Conservation (phyloP, 2,888 invertebrate species). For the Torymus auratus region DNA sequence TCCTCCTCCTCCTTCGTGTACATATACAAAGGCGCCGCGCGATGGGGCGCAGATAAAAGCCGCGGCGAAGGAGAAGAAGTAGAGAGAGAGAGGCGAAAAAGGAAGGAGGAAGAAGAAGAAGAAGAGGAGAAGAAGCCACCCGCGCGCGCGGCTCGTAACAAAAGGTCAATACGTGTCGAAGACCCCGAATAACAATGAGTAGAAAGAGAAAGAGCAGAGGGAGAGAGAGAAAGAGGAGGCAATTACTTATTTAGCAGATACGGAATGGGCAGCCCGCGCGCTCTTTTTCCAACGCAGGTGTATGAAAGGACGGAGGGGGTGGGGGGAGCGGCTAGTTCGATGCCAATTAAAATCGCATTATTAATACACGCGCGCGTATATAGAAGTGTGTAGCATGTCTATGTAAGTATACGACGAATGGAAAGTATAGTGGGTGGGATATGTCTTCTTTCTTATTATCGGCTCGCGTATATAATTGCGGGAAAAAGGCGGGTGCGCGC, state of each 20-base stretch:
- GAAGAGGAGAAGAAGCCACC: slow-evolving; percentile 30
- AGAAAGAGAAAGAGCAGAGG: not conserved
- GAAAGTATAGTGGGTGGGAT: too few relatives aligned
- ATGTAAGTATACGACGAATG: too few relatives aligned
- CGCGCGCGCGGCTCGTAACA: slow-evolving; percentile 28
- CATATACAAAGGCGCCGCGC: slow-evolving; percentile 31
- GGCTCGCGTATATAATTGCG: too few relatives aligned
- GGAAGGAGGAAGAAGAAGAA: not conserved
- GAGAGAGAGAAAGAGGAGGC: slow-evolving; percentile 16
- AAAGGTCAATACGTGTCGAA: slow-evolving; percentile 60
- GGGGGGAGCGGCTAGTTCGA: not conserved
- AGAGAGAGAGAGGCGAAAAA: slow-evolving; percentile 3
- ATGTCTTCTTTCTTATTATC: too few relatives aligned
- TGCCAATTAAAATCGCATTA: slow-evolving; percentile 57
- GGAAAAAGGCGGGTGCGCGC: too few relatives aligned
- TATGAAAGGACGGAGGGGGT: not conserved
- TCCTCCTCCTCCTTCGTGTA: not conserved
- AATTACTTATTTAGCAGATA: slow-evolving; percentile 57
- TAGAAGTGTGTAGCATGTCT: too few relatives aligned
- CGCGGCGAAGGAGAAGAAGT: slow-evolving; percentile 30
- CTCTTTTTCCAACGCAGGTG: not conserved
- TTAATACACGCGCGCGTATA: slow-evolving; percentile 37
- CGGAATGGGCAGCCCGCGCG: slow-evolving; percentile 22
- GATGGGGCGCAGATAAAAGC: slow-evolving; percentile 49
- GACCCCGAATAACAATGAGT: slow-evolving; percentile 58